Percentiles rank a stretch among this genome's conserved stretches.
Conservation (phyloP, 1,140 invertebrate genomes). For the Zaprionus capensis region DNA sequence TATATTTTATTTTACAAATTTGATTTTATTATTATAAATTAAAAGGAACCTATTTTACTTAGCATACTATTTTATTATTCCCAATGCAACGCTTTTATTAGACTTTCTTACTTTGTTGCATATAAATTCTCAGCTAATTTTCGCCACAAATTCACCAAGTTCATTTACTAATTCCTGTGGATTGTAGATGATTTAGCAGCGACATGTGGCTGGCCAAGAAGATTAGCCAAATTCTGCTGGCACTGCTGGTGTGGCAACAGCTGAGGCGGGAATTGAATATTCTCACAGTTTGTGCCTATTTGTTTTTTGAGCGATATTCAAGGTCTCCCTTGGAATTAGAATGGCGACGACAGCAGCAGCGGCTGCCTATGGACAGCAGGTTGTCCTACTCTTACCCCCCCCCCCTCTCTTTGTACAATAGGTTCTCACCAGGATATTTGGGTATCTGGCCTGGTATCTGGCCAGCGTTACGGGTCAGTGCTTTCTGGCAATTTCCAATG, state of each 20-base stretch:
- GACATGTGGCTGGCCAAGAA: neutral
- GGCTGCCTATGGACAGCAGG: neutral
- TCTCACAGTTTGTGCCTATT: constrained; percentile 6
- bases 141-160: neutral
- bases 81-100: neutral
- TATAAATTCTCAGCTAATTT: neutral
- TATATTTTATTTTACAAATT: too few relatives aligned
- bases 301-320: constrained; percentile 5
- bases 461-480: constrained; percentile 65
- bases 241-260: neutral
- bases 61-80: too few relatives aligned
- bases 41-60: too few relatives aligned
- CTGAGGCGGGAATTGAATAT: constrained; percentile 11
- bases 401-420: neutral
- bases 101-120: neutral
- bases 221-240: constrained; percentile 11
- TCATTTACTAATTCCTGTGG: neutral
- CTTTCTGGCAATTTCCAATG: constrained; percentile 58
- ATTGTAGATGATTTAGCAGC: constrained; percentile 2
- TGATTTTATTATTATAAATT: too few relatives aligned
- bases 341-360: neutral
- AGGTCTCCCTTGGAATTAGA: constrained; percentile 3
- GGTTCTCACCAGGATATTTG: constrained; percentile 19
- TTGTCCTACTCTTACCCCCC: neutral
- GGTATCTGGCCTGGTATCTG: constrained; percentile 49